Evolutionary conservation across 2,113 vertebrate species (phyloP).

Genomic region (Paradoxurus hermaphroditus): DNA sequence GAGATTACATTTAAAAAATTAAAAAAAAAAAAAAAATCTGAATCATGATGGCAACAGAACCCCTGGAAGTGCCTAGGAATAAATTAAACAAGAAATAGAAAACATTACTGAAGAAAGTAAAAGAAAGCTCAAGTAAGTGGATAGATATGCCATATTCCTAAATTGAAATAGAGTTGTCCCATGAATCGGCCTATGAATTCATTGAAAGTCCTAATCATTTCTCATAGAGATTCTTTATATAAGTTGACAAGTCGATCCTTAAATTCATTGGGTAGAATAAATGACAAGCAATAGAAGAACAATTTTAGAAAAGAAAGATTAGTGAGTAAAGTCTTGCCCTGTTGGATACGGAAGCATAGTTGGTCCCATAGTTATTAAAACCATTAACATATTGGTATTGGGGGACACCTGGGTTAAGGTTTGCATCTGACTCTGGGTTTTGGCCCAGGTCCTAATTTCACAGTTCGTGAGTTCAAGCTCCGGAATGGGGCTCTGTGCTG

Average conservation of each 20-base stretch:
- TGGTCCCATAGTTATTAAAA: neutral
- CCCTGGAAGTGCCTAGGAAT: neutral
- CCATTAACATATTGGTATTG: neutral
- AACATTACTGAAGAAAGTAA: neutral
- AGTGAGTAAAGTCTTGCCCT: neutral
- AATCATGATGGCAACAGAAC: neutral
- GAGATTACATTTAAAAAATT: neutral
- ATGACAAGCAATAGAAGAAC: neutral
- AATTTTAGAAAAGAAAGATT: neutral
- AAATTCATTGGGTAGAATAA: neutral
- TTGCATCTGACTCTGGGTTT: too few species aligned
- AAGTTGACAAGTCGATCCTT: neutral
- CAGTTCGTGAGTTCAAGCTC: too few species aligned
- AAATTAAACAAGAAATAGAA: neutral
- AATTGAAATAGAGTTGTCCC: neutral
- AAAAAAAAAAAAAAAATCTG: neutral
- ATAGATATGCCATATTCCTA: neutral
- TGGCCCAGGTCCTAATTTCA: too few species aligned
- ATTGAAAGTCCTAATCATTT: neutral
- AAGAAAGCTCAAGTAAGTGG: neutral
- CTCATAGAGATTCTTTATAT: neutral
- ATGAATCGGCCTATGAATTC: neutral
- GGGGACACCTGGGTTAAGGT: too few species aligned
- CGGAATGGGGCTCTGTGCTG: too few species aligned
- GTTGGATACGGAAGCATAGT: neutral